Evolutionary conservation across 2,888 invertebrate genomes (phyloP).

Genomic region (Agriopis aurantiaria): DNA sequence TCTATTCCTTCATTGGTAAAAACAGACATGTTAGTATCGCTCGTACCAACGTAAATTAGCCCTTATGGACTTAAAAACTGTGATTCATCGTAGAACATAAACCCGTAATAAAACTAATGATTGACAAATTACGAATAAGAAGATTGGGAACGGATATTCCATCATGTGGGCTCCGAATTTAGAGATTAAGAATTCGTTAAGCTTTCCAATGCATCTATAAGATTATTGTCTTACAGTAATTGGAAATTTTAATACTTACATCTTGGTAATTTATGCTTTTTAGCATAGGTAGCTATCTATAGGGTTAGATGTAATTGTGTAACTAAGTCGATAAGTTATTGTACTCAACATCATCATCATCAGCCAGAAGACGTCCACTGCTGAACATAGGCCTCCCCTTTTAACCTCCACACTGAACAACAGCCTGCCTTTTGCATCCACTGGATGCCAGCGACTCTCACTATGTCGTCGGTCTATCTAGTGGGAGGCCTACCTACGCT

Average conservation of each 20-base stretch:
- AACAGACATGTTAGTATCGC: neutral
- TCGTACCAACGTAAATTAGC: neutral
- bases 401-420: no score
- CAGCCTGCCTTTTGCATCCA: no score
- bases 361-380: no score
- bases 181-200: conserved; percentile 31
- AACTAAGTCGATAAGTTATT: no score
- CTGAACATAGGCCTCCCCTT: no score
- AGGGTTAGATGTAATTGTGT: no score
- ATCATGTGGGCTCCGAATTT: conserved; percentile 14
- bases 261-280: neutral
- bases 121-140: conserved; percentile 37
- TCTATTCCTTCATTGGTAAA: neutral
- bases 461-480: no score
- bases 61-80: conserved; percentile 22
- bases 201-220: conserved; percentile 22
- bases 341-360: no score
- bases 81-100: conserved; percentile 32
- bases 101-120: conserved; percentile 36
- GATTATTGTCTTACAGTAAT: conserved; percentile 22
- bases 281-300: neutral
- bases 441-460: no score
- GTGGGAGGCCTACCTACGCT: no score
- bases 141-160: conserved; percentile 31
- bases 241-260: conserved; percentile 15